Evolutionary conservation across 2,113 vertebrate genomes (phyloP).

Genomic region (Equus przewalskii): DNA sequence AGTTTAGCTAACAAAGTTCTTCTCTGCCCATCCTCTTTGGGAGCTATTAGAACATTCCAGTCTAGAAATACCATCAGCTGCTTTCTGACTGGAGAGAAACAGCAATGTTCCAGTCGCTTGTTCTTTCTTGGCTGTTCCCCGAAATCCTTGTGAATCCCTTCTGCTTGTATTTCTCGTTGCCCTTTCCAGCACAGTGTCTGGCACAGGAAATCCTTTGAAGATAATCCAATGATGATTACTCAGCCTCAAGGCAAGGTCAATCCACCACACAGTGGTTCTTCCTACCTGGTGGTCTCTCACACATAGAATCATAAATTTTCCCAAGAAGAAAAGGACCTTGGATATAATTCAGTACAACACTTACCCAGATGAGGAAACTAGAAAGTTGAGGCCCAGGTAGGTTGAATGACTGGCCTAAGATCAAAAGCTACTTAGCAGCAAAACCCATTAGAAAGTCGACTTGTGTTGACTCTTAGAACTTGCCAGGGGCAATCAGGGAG

Average conservation of each 20-base stretch:
- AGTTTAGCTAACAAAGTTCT: background rate
- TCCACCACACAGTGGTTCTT: background rate
- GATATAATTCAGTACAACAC: background rate
- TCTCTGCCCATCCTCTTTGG: background rate
- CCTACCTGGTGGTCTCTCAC: background rate
- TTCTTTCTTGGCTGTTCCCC: background rate
- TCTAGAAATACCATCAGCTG: background rate
- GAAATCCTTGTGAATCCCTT: background rate
- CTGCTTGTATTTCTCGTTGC: background rate
- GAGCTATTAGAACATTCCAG: background rate
- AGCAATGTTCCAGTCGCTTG: background rate
- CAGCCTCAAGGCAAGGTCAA: background rate
- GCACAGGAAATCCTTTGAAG: background rate
- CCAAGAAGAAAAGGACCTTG: background rate
- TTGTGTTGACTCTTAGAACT: background rate
- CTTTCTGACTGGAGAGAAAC: background rate
- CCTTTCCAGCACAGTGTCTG: background rate
- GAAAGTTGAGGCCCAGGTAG: background rate
- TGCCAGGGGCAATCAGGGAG: background rate
- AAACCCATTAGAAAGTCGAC: background rate
- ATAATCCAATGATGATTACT: background rate
- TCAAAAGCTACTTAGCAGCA: background rate
- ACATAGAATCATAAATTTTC: background rate
- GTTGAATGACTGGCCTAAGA: background rate
- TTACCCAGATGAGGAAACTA: background rate